Conservation (phyloP, 2,113 vertebrate species). For the Phrynosoma platyrhinos region DNA sequence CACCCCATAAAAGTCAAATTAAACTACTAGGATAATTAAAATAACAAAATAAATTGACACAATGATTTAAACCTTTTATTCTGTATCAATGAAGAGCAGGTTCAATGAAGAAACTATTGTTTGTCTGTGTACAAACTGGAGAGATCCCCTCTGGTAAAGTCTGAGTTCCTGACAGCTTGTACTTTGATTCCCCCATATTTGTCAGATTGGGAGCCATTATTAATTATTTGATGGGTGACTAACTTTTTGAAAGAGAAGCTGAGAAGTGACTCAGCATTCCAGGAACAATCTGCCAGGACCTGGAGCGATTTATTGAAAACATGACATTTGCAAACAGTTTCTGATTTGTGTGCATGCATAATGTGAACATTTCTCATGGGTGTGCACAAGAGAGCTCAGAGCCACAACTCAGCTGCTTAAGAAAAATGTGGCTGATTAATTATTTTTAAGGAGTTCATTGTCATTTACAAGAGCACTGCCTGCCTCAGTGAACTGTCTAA, state of each 20-base stretch:
- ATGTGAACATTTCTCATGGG: constrained; percentile 54
- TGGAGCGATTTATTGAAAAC: constrained; percentile 45
- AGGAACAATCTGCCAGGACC: constrained; percentile 3
- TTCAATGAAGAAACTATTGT: not conserved
- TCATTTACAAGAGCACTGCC: not conserved
- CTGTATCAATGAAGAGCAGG: not conserved
- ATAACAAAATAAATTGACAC: no score
- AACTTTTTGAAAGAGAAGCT: constrained; percentile 40
- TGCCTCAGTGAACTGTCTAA: not conserved
- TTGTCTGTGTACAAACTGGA: not conserved
- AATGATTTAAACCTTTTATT: not conserved
- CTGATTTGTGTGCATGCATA: constrained; percentile 51
- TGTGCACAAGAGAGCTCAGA: constrained; percentile 31
- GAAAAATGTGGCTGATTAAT: constrained; percentile 17
- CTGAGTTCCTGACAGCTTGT: constrained; percentile 9
- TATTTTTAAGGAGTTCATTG: not conserved
- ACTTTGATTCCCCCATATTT: constrained; percentile 27
- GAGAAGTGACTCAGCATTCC: constrained; percentile 23
- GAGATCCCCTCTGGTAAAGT: not conserved
- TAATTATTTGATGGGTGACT: constrained; percentile 42
- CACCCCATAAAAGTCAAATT: no score
- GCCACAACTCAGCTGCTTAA: constrained; percentile 47
- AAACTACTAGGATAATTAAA: no score
- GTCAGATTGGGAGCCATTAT: constrained; percentile 4
- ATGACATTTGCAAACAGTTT: constrained; percentile 37